Conservation (phyloP, 2,113 vertebrate genomes). For the Meles meles region DNA sequence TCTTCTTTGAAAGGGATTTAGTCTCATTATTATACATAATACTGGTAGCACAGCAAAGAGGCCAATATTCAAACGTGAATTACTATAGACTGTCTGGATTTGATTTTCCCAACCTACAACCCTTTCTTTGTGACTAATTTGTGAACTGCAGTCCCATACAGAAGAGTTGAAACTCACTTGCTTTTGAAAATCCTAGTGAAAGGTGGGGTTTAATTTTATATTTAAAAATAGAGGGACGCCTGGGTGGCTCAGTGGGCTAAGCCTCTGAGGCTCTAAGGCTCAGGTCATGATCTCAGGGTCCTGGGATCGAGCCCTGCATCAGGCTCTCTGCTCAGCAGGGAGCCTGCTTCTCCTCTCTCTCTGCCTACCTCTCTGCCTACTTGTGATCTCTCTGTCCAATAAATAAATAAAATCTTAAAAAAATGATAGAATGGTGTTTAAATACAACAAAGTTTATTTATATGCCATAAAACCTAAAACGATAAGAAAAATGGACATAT, state of each 20-base stretch:
- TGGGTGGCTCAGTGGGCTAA: too few species aligned
- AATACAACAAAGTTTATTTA: not conserved
- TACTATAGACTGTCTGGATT: not conserved
- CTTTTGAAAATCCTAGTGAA: not conserved
- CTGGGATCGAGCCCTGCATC: too few species aligned
- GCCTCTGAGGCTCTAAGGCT: too few species aligned
- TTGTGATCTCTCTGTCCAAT: too few species aligned
- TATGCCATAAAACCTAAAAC: not conserved
- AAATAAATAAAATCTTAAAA: not conserved
- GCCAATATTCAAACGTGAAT: not conserved
- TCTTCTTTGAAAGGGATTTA: not conserved
- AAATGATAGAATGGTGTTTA: not conserved
- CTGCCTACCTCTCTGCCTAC: too few species aligned
- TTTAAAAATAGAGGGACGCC: not conserved
- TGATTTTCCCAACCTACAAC: not conserved
- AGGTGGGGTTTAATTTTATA: not conserved
- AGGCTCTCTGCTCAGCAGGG: too few species aligned
- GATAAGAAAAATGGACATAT: not conserved
- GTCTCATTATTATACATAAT: not conserved
- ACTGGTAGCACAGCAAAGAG: not conserved
- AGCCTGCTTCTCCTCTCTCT: too few species aligned
- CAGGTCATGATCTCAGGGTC: too few species aligned
- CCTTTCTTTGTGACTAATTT: not conserved
- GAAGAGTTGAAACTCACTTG: not conserved
- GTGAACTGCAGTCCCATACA: not conserved